phyloP scores from a whole-genome alignment of 2,888 invertebrate species.

The Homarus gammarus region DNA sequence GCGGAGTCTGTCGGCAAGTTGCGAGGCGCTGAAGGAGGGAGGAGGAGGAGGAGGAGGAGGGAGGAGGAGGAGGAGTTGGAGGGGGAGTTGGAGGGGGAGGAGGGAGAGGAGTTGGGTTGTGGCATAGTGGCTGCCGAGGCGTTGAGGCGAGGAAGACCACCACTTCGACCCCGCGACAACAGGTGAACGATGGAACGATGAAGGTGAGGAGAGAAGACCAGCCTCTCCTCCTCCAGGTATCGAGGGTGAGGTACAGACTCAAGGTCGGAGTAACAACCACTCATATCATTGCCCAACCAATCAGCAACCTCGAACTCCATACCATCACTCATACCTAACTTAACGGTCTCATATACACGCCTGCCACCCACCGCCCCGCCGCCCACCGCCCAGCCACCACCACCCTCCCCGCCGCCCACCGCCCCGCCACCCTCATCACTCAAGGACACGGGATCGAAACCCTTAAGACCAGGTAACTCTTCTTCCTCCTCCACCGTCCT shows the following conservation, averaged over 20 bases:
- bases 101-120: neutral
- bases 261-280: neutral
- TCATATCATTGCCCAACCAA: conserved; percentile 15
- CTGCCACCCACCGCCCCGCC: neutral
- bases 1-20: neutral
- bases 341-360: conserved; percentile 22
- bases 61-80: neutral
- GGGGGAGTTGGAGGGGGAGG: neutral
- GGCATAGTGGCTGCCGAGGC: too few species aligned
- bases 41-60: neutral
- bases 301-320: conserved; percentile 61
- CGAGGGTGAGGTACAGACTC: neutral
- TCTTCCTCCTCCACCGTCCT: neutral
- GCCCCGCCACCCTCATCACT: too few species aligned
- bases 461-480: too few species aligned
- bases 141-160: conserved; percentile 36
- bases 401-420: neutral
- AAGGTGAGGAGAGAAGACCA: neutral
- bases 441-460: too few species aligned
- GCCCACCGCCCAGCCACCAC: neutral
- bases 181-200: neutral
- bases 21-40: neutral
- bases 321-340: neutral
- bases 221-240: neutral
- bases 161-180: conserved; percentile 34